phyloP scores from a whole-genome alignment of 2,888 invertebrate species.

The Syrphus vitripennis region DNA sequence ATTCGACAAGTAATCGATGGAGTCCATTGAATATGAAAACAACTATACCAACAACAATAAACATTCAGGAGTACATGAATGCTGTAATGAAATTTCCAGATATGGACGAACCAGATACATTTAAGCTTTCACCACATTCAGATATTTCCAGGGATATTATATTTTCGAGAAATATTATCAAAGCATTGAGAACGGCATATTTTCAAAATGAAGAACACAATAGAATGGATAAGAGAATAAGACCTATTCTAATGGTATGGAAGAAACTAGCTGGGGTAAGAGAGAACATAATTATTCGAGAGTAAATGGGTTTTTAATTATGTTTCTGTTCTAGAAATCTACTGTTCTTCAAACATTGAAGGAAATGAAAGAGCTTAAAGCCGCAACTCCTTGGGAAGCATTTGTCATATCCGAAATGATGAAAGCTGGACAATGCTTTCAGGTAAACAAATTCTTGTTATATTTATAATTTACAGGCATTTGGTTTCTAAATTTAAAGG shows the following conservation, averaged over 20 bases:
- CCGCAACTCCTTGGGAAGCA: conserved; percentile 76
- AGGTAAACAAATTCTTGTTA: no score
- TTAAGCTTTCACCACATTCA: conserved; percentile 79
- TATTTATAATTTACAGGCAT: no score
- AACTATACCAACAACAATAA: conserved; percentile 77
- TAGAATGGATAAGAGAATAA: conserved; percentile 83
- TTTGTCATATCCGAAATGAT: conserved; percentile 78
- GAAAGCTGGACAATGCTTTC: conserved; percentile 76
- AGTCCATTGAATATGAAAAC: conserved; percentile 82
- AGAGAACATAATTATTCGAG: neutral
- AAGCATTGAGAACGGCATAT: conserved; percentile 75
- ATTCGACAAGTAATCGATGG: conserved; percentile 84
- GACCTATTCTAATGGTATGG: conserved; percentile 91
- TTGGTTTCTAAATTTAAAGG: no score
- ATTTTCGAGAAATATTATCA: conserved; percentile 76
- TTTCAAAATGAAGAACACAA: conserved; percentile 72
- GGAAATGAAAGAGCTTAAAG: conserved; percentile 69
- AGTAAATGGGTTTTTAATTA: neutral
- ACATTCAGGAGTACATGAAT: conserved; percentile 78
- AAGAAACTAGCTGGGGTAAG: conserved; percentile 86
- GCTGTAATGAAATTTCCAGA: conserved; percentile 78
- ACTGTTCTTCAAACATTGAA: conserved; percentile 74
- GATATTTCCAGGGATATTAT: conserved; percentile 78
- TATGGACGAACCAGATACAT: conserved; percentile 78
- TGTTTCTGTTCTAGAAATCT: conserved; percentile 73